Evolutionary conservation across 1,140 invertebrate species (phyloP), one percentile per base, ranked within the genome.

Genomic region (Cryptotermes secundus): DNA sequence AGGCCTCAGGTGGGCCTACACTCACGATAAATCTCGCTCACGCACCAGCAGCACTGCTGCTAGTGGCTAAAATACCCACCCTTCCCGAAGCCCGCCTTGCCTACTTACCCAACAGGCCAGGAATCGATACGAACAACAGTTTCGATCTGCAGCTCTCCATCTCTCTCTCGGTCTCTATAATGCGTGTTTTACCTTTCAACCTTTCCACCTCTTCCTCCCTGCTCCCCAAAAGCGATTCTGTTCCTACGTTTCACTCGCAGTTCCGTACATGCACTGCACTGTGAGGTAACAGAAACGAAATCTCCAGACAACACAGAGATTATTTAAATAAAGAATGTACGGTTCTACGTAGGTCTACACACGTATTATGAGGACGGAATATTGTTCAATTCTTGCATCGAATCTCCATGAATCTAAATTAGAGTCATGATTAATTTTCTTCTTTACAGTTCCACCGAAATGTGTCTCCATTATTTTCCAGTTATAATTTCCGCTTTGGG

Each of bases 61-160:
- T 59, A 26, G 12, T 59, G 53, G 53, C 53, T 59, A n/a, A 59
- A 59, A 59, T 7, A 72, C 26, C 14, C 1, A 19, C 45, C 19
- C 19, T 19, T 49, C 16, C 22, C 45, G 9, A 42, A 42, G 0
- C 59, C 59, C 10, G 59, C 59, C n/a, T 16, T 72, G 59, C 59
- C 59, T 72, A 31, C 45, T 19, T 49, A 49, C 3, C 45, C 14
- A 12, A 38, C 53, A 26, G 14, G 14, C n/a, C 59, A 14, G 59
- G 59, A 72, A 72, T 72, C 59, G 59, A 72, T 72, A 72, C 59
- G 6, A 72, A 72, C 59, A 72, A 72, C 59, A 31, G 59, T 72
- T 72, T 72, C 59, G 59, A 72, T 26, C 59, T 72, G 59, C 22
- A 49, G 10, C 45, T 12, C 45, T 49, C 59, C 12, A 26, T 72